phyloP scores from a whole-genome alignment of 2,797 vertebrate species.

The Lycodopsis pacificus region DNA sequence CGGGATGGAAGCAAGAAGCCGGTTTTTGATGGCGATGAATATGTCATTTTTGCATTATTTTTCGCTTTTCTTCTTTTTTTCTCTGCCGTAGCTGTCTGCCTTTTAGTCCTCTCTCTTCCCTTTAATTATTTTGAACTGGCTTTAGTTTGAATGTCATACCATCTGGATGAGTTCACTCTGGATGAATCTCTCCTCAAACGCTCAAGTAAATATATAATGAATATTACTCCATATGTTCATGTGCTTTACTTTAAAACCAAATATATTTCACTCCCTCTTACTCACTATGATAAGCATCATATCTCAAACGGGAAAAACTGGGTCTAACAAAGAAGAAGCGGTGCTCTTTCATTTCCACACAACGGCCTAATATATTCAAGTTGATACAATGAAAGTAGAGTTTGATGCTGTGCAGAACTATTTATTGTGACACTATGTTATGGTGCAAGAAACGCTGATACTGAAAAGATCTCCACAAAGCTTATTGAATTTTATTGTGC shows the following conservation, averaged over 20 bases:
- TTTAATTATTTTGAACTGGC: constrained; percentile 86
- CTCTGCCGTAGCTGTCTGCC: constrained; percentile 57
- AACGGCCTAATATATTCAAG: background rate
- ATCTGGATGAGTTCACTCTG: constrained; percentile 86
- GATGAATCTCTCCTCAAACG: constrained; percentile 70
- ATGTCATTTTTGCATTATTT: constrained; percentile 85
- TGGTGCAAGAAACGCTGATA: constrained; percentile 3
- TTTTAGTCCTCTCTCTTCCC: constrained; percentile 77
- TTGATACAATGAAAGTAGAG: constrained; percentile 12
- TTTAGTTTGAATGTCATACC: constrained; percentile 90
- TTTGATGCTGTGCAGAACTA: constrained; percentile 11
- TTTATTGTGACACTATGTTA: constrained; percentile 11
- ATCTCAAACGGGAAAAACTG: constrained; percentile 28
- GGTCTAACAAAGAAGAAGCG: background rate
- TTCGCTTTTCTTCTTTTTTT: constrained; percentile 59
- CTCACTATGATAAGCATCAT: constrained; percentile 23
- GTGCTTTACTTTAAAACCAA: constrained; percentile 46
- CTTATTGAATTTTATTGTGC: constrained; percentile 20
- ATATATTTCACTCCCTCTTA: constrained; percentile 39
- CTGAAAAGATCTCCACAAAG: constrained; percentile 10
- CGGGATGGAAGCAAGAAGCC: constrained; percentile 77
- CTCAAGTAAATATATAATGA: constrained; percentile 43
- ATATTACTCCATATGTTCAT: constrained; percentile 70
- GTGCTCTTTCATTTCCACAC: constrained; percentile 7
- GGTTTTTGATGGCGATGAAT: constrained; percentile 92